Evolutionary conservation across 2,113 vertebrate genomes (phyloP).

Genomic region (Benitochromis conjunctus): DNA sequence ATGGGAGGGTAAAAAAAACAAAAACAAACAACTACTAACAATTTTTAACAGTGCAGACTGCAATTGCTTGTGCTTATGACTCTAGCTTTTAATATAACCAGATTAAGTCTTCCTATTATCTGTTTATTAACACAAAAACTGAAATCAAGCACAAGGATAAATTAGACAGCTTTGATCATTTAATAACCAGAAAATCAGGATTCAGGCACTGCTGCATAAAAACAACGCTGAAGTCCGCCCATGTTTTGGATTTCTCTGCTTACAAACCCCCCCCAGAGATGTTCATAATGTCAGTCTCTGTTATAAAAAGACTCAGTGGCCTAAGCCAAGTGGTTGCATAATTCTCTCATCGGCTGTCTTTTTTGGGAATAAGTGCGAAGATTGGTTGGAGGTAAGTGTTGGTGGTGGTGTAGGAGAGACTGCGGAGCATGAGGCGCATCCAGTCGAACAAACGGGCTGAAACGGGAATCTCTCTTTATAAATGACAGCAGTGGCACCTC

Average conservation of each 20-base stretch:
- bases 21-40: background rate
- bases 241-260: background rate
- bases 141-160: background rate
- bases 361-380: background rate
- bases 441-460: slow-evolving; percentile 8
- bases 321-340: slow-evolving; percentile 50
- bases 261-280: background rate
- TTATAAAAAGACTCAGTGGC: slow-evolving; percentile 23
- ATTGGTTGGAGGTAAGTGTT: background rate
- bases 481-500: slow-evolving; percentile 10
- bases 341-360: slow-evolving; percentile 31
- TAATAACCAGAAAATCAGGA: background rate
- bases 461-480: background rate
- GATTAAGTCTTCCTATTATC: background rate
- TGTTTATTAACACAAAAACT: background rate
- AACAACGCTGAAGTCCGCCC: background rate
- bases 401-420: background rate
- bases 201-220: background rate
- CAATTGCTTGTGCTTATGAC: background rate
- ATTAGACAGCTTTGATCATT: background rate
- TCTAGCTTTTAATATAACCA: background rate
- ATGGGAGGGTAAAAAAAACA: background rate
- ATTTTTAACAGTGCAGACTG: background rate
- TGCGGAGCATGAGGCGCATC: background rate
- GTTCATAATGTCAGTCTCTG: background rate